These are phyloP conservation scores for Hecatera dysodea DNA, from an alignment of 2,888 invertebrate genomes.

Conservation along the genomic window DNA sequence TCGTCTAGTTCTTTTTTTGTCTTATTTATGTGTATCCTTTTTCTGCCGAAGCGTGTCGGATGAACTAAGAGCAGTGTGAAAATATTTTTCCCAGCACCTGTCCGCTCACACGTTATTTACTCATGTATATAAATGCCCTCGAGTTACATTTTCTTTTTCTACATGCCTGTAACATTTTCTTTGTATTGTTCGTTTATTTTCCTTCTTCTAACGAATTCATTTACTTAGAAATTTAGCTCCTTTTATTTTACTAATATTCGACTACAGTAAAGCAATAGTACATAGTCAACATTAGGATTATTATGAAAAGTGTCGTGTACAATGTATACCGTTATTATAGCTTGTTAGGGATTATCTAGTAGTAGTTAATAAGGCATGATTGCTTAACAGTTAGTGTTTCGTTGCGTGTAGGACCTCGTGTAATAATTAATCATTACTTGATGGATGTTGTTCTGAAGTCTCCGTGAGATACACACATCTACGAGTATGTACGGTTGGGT, in stretches of 20 bases:
- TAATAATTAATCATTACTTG: slow-evolving; percentile 58
- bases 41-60: slow-evolving; percentile 64
- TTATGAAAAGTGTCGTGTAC: slow-evolving; percentile 7
- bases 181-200: slow-evolving; percentile 70
- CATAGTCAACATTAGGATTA: slow-evolving; percentile 2
- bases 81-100: slow-evolving; percentile 82
- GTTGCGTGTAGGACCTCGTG: slow-evolving; percentile 34
- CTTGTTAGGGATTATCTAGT: slow-evolving; percentile 24
- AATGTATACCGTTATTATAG: slow-evolving; percentile 15
- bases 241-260: slow-evolving; percentile 2
- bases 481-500: slow-evolving; percentile 34
- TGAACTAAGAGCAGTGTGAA: slow-evolving; percentile 63
- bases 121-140: slow-evolving; percentile 78
- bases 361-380: slow-evolving; percentile 32
- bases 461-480: slow-evolving; percentile 33
- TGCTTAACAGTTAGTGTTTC: slow-evolving; percentile 32
- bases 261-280: slow-evolving; percentile 1
- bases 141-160: slow-evolving; percentile 79
- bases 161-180: slow-evolving; percentile 72
- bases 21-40: slow-evolving; percentile 77
- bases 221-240: slow-evolving; percentile 29
- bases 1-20: slow-evolving; percentile 67
- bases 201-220: slow-evolving; percentile 31
- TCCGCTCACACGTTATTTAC: slow-evolving; percentile 78
- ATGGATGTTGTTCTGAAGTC: slow-evolving; percentile 44